Percentiles rank a stretch among this genome's conserved stretches.
phyloP scores from a whole-genome alignment of 2,797 vertebrate species.

The Sarcophilus harrisii region DNA sequence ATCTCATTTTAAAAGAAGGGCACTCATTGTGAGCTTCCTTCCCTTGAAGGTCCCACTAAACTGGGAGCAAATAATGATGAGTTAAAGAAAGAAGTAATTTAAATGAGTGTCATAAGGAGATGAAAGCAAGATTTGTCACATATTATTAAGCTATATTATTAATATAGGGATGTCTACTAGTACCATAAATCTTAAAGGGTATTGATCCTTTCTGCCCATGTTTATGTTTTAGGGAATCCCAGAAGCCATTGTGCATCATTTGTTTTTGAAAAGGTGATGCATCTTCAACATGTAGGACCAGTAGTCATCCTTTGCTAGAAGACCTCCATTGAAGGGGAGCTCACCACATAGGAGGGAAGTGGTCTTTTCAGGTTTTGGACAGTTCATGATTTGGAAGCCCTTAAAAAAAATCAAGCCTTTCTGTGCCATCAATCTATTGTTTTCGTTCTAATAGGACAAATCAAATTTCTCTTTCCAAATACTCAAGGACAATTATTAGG shows the following conservation, averaged over 20 bases:
- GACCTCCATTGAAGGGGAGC: not conserved
- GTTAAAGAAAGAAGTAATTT: not conserved
- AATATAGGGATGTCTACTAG: not conserved
- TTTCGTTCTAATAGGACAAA: not conserved
- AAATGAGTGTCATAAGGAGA: not conserved
- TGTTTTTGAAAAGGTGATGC: fast-evolving
- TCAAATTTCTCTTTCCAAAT: not conserved
- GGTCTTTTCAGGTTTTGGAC: not conserved
- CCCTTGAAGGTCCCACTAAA: not conserved
- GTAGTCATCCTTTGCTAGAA: not conserved
- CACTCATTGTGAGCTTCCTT: not conserved
- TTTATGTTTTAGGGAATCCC: not conserved
- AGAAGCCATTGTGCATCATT: not conserved
- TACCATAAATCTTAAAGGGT: not conserved
- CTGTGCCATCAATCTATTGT: not conserved
- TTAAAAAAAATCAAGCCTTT: not conserved
- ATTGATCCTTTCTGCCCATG: not conserved
- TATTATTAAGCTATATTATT: not conserved
- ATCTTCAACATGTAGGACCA: not conserved
- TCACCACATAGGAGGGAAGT: not conserved
- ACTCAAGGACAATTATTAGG: not conserved
- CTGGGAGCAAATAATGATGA: not conserved
- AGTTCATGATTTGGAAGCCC: not conserved
- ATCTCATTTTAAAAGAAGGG: not conserved
- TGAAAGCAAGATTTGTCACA: not conserved